Percentiles rank a stretch among this genome's conserved stretches.
Evolutionary conservation across 2,113 vertebrate species (phyloP).

Genomic region (Mirza zaza): DNA sequence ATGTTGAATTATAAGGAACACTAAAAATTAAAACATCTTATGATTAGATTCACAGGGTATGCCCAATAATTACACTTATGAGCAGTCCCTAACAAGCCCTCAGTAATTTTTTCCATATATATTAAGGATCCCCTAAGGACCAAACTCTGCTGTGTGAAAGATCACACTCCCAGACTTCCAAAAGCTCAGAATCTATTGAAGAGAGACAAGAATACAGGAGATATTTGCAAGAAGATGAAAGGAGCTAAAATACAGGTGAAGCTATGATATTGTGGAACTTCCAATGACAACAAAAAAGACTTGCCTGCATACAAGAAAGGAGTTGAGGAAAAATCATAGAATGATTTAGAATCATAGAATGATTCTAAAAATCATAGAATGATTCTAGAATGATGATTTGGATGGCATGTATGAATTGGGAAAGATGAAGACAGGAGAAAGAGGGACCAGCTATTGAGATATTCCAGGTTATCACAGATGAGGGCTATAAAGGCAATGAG

Average conservation of each 20-base stretch:
- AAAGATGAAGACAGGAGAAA: not conserved
- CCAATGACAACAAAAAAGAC: not conserved
- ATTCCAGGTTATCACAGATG: not conserved
- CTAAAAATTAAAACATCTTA: not conserved
- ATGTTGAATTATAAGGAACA: not conserved
- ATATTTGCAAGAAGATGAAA: not conserved
- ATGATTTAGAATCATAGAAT: too few relatives aligned
- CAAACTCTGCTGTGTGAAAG: not conserved
- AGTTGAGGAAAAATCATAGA: not conserved
- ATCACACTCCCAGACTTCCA: not conserved
- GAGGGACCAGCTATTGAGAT: not conserved
- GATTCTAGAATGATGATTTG: not conserved
- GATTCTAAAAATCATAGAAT: too few relatives aligned
- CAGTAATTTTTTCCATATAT: not conserved
- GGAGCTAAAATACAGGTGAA: not conserved
- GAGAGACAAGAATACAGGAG: not conserved
- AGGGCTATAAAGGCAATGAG: not conserved
- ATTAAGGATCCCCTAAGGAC: not conserved
- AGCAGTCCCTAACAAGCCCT: not conserved
- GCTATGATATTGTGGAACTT: not conserved
- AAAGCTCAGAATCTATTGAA: not conserved
- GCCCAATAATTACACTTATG: not conserved
- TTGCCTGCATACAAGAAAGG: not conserved
- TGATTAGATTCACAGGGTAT: not conserved
- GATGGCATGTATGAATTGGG: not conserved